These are phyloP conservation scores for Distichodus sexfasciatus DNA, from an alignment of 2,797 vertebrate genomes.

Conservation along the genomic window DNA sequence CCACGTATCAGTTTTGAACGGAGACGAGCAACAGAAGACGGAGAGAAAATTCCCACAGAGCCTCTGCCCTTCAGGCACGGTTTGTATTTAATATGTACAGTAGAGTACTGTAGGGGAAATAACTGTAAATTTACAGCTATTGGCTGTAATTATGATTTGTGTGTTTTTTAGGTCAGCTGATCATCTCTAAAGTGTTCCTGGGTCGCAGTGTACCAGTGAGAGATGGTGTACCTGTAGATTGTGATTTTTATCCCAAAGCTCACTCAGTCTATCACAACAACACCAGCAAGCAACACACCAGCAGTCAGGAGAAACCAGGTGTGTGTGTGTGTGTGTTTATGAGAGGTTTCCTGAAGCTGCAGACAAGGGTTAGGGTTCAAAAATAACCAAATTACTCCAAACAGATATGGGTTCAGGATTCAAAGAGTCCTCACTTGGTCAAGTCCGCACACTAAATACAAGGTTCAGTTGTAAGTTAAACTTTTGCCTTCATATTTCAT, in stretches of 20 bases:
- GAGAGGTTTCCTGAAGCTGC: neutral
- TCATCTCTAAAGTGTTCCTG: slow-evolving; percentile 81
- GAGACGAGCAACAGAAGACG: slow-evolving; percentile 46
- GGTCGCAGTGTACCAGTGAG: slow-evolving; percentile 67
- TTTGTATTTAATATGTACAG: slow-evolving; percentile 44
- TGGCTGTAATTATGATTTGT: no score
- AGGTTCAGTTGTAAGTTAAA: no score
- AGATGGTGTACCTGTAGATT: slow-evolving; percentile 60
- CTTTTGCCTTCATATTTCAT: no score
- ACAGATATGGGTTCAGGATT: no score
- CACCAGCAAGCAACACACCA: slow-evolving; percentile 44
- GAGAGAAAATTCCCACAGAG: slow-evolving; percentile 36
- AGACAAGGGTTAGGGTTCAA: no score
- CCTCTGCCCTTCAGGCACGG: slow-evolving; percentile 67
- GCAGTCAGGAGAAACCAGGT: neutral
- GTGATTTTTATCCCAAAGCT: slow-evolving; percentile 64
- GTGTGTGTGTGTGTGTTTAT: slow-evolving; percentile 6
- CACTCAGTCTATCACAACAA: slow-evolving; percentile 74
- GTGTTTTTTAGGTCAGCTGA: slow-evolving; percentile 69
- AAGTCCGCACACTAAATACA: no score
- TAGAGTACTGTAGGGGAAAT: no score
- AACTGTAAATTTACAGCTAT: no score
- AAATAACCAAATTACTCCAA: no score
- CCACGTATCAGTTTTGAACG: slow-evolving; percentile 69
- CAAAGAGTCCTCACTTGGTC: no score